Evolutionary conservation across 1,140 invertebrate species (phyloP), one percentile per base, ranked within the genome.

Genomic region (Frieseomelitta varia): DNA sequence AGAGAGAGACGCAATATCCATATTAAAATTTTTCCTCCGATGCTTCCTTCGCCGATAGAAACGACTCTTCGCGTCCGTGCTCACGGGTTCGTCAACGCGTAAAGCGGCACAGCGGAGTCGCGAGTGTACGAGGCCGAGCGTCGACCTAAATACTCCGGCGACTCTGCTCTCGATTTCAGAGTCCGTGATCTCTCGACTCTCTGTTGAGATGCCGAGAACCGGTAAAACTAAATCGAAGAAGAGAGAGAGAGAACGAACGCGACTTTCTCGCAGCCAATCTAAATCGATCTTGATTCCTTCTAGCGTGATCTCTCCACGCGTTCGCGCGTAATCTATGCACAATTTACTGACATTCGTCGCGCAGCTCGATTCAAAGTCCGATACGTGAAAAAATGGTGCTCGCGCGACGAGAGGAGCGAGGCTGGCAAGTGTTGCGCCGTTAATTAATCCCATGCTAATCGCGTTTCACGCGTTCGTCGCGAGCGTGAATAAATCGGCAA

Each of bases 111-210:
- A 30, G 39, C 39, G 39, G 30, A 71, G 34, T 39, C 55, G n/a
- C 12, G n/a, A 47, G 63, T 51, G 55, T 63, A 72, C 27, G 69
- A 79, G 83, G 61, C 61, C 68, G 24, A 69, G 30, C 39, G 8
- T 12, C 69, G 88, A 85, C 88, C 88, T 67, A 85, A 89, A 90
- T 90, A 83, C 71, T 58, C 11, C 4, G 39, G 14, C 76, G 67
- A 87, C 88, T 89, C 76, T 71, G 63, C 30, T 63, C 68, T 68
- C 74, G 39, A 71, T 55, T 72, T 21, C 67, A 55, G 79, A 69
- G 69, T 81, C 86, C 71, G 55, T 67, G 80, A 85, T 89, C 76
- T 79, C 76, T 73, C 17, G 39, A 75, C 27, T 47, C 39, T 0
- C 0, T 8, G 68, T 79, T 74, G 79, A 77, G 74, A 76, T 21